Evolutionary conservation across 2,797 vertebrate genomes (phyloP), one percentile per base, ranked within the genome.

Genomic region (Gymnothorax reevesii): DNA sequence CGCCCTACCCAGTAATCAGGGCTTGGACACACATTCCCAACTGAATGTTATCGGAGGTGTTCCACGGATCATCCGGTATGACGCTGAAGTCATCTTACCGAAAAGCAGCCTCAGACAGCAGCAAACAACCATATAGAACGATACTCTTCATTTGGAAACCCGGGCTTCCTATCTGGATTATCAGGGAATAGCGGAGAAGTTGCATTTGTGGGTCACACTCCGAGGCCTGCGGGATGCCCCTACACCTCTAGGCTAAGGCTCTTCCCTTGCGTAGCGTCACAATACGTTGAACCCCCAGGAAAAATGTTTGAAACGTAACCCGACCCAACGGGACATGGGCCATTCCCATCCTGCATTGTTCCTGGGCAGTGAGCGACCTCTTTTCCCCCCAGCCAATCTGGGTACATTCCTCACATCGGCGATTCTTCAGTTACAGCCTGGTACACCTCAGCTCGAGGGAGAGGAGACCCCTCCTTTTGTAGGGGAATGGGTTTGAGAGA

Each of bases 1-100:
- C 93, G 89, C 91, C 91, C 91, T 88, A 90, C 92, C 90, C 83
- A 88, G 90, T 86, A 92, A 93, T 89, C 89, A 91, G 86, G 88
- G 89, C 89, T 87, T 89, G 86, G 17, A 77, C 77, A 88, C 66
- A 88, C 13, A 62, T 89, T 88, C 85, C 89, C 89, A 86, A 86
- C 86, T 85, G 86, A 87, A 55, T 54, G 60, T n/a, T n/a, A 52
- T 79, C 57, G 20, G 75, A 8, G 42, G 49, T 20, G 86, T 54
- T 85, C 87, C 62, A 20, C 1, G 86, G 83, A 57, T 88, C 60
- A 1, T 13, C 3, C 27, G 33, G 0, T 83, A 27, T 66, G 84
- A 83, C 84, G 75, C n/a, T 4, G 15, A 10, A 55, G 52, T 69
- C 59, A 25, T 57, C 86, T 17, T 8, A 4, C 60, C 49, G 27